Evolutionary conservation across 2,797 vertebrate species (phyloP).

Genomic region (Geotrypetes seraphini): DNA sequence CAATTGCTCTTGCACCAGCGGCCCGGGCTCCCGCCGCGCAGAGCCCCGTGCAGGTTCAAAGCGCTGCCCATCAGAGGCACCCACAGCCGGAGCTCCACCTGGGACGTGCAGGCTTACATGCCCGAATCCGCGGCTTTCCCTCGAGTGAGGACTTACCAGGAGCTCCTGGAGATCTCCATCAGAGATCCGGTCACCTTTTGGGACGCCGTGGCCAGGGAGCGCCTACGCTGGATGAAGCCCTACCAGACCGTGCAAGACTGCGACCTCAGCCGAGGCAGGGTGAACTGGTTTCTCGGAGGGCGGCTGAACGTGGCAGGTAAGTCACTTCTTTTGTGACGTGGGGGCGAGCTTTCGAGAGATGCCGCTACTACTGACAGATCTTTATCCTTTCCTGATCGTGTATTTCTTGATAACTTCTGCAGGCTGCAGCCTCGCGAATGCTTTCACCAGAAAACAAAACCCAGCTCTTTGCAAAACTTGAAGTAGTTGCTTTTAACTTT

Average conservation of each 20-base stretch:
- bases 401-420: too few relatives aligned
- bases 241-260: conserved; percentile 64
- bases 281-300: conserved; percentile 82
- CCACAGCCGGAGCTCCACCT: not conserved
- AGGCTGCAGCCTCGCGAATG: too few relatives aligned
- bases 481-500: too few relatives aligned
- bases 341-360: too few relatives aligned
- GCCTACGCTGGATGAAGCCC: conserved; percentile 68
- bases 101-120: not conserved
- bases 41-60: too few relatives aligned
- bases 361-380: too few relatives aligned
- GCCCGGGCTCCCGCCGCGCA: too few relatives aligned
- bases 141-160: conserved; percentile 33
- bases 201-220: conserved; percentile 62
- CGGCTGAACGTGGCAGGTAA: conserved; percentile 85
- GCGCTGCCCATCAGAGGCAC: not conserved
- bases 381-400: too few relatives aligned
- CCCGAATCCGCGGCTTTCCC: conserved; percentile 21
- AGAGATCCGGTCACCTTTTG: conserved; percentile 66
- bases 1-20: not conserved
- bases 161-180: conserved; percentile 54
- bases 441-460: too few relatives aligned
- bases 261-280: conserved; percentile 48
- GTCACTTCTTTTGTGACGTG: too few relatives aligned
- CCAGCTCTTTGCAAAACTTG: too few relatives aligned